phyloP scores from a whole-genome alignment of 2,888 invertebrate genomes.

The Lycophotia porphyrea region DNA sequence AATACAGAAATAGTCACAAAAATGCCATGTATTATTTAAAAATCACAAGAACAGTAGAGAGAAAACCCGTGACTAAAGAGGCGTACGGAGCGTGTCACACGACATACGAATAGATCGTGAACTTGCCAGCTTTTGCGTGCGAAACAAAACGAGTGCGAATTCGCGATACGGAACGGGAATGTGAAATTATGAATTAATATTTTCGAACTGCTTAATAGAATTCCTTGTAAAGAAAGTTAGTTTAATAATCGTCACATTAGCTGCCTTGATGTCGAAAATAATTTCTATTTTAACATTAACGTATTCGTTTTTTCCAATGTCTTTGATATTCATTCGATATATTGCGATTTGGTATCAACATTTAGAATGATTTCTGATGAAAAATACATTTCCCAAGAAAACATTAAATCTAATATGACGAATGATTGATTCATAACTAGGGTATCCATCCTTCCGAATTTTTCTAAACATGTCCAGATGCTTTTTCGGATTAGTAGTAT shows the following conservation, averaged over 20 bases:
- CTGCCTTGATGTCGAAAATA: constrained; percentile 24
- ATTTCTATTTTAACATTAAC: constrained; percentile 31
- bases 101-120: constrained; percentile 66
- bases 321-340: constrained; percentile 24
- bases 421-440: background rate
- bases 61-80: constrained; percentile 40
- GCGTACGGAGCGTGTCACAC: constrained; percentile 49
- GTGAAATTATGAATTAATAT: constrained; percentile 67
- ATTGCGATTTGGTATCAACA: background rate
- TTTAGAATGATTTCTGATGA: background rate
- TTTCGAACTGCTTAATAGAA: constrained; percentile 60
- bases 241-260: constrained; percentile 51
- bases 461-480: background rate
- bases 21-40: constrained; percentile 19
- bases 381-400: background rate
- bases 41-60: constrained; percentile 16
- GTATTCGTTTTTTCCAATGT: constrained; percentile 16
- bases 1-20: constrained; percentile 21
- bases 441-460: background rate
- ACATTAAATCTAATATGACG: background rate
- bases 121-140: constrained; percentile 68
- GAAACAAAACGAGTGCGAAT: constrained; percentile 38
- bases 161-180: constrained; percentile 66
- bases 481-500: no score
- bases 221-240: constrained; percentile 61